Percentiles rank a stretch among this genome's conserved stretches.
These are phyloP conservation scores for Tethea ocularis DNA, from an alignment of 2,888 invertebrate genomes.

Conservation along the genomic window DNA sequence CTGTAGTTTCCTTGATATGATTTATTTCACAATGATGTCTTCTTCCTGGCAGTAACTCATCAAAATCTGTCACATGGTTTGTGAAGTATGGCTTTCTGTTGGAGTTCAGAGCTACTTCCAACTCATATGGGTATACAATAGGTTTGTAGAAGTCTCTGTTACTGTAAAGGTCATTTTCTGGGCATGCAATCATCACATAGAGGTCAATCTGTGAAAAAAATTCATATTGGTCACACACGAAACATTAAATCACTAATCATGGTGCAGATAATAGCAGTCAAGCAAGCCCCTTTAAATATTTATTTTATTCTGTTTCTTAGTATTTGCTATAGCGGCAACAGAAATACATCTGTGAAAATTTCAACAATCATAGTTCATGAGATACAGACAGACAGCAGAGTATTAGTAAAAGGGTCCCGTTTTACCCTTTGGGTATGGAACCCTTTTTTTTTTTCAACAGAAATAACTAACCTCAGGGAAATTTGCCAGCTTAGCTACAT, in stretches of 20 bases:
- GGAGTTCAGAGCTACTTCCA: constrained; percentile 91
- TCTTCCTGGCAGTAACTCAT: constrained; percentile 87
- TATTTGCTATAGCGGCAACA: too few species aligned
- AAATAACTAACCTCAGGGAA: constrained; percentile 88
- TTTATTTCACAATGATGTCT: constrained; percentile 76
- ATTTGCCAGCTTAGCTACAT: constrained; percentile 97
- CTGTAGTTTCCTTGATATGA: constrained; percentile 71
- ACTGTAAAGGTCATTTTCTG: constrained; percentile 93
- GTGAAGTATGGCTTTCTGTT: constrained; percentile 81
- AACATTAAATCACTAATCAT: too few species aligned
- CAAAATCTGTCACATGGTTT: constrained; percentile 89
- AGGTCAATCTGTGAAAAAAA: constrained; percentile 88
- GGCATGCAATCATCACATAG: constrained; percentile 96
- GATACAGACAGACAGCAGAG: too few species aligned
- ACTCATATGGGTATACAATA: constrained; percentile 95
- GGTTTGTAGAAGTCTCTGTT: constrained; percentile 95
- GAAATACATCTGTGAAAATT: too few species aligned
- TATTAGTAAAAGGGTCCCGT: too few species aligned
- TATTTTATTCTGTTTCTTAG: too few species aligned
- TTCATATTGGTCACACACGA: background rate
- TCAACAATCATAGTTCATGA: too few species aligned
- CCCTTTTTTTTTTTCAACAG: too few species aligned
- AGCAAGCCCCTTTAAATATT: too few species aligned
- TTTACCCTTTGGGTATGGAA: too few species aligned
- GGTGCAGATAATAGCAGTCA: too few species aligned